Evolutionary conservation across 1,140 invertebrate species (phyloP).

Genomic region (Atta colombica): DNA sequence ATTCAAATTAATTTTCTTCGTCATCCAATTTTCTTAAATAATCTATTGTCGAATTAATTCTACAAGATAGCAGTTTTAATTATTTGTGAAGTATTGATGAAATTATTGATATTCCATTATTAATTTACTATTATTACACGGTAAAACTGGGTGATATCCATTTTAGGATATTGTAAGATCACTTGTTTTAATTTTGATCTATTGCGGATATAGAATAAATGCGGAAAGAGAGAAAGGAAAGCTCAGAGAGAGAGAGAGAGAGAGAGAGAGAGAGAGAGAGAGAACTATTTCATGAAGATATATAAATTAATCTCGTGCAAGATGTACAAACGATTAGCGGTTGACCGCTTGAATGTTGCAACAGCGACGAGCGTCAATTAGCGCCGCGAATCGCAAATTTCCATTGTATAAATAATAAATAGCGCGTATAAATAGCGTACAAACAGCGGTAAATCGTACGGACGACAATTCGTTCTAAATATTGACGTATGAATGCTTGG

Average conservation of each 20-base stretch:
- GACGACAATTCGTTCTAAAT: conserved; percentile 63
- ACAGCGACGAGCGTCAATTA: conserved; percentile 50
- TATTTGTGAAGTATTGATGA: neutral
- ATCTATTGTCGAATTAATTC: conserved; percentile 1
- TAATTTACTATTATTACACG: neutral
- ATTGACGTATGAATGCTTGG: conserved; percentile 61
- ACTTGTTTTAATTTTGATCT: neutral
- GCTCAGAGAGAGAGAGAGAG: neutral
- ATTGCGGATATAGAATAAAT: neutral
- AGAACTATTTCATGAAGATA: conserved; percentile 40
- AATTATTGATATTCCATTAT: conserved; percentile 19
- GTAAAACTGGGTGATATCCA: neutral
- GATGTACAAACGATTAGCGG: conserved; percentile 52
- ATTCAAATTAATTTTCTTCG: conserved; percentile 3
- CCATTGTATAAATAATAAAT: conserved; percentile 65
- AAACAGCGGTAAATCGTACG: conserved; percentile 59
- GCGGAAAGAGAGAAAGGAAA: neutral
- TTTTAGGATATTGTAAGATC: conserved; percentile 1
- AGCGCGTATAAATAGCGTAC: conserved; percentile 58
- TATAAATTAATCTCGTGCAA: conserved; percentile 54
- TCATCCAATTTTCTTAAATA: neutral
- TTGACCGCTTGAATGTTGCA: conserved; percentile 53
- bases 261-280: neutral
- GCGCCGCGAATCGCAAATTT: conserved; percentile 56
- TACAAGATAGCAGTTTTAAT: neutral